A percentile compares a stretch with the other conserved stretches of the same genome.
Evolutionary conservation across 2,797 vertebrate genomes (phyloP).

Genomic region (Synaphobranchus kaupii): DNA sequence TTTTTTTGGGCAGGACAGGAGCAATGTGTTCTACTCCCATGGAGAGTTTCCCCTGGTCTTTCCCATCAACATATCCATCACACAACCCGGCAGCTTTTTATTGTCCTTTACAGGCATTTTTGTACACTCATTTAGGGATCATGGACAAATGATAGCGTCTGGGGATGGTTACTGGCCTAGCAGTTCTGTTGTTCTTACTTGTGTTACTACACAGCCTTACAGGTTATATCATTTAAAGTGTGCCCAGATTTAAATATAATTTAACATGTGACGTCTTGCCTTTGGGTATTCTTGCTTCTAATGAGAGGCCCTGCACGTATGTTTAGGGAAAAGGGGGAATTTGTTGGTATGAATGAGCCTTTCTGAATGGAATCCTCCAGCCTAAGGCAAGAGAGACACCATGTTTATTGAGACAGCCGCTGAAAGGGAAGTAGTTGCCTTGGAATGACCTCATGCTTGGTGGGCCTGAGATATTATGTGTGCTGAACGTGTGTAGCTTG

Average conservation of each 20-base stretch:
- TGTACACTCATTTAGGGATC: background rate
- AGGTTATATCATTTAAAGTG: background rate
- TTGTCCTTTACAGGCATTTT: background rate
- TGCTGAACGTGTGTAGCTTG: conserved; percentile 27
- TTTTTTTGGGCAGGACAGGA: background rate
- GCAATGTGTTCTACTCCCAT: background rate
- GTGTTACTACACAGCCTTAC: background rate
- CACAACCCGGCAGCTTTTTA: background rate
- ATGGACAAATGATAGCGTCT: background rate
- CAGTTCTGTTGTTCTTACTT: background rate
- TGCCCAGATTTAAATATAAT: background rate
- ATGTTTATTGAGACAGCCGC: background rate
- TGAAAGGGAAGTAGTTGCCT: conserved; percentile 9
- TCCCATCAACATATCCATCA: background rate
- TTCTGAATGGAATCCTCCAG: background rate
- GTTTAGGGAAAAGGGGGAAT: background rate
- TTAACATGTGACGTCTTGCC: background rate
- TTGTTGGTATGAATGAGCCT: background rate
- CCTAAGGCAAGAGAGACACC: background rate
- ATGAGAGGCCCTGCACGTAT: background rate
- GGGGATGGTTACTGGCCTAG: background rate
- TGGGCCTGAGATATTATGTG: conserved; percentile 23
- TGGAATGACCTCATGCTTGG: conserved; percentile 23
- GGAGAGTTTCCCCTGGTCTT: background rate
- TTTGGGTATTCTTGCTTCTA: background rate